Base-by-base conservation (phyloP, 2,797 vertebrate species). In the Dicrostonyx torquatus region DNA sequence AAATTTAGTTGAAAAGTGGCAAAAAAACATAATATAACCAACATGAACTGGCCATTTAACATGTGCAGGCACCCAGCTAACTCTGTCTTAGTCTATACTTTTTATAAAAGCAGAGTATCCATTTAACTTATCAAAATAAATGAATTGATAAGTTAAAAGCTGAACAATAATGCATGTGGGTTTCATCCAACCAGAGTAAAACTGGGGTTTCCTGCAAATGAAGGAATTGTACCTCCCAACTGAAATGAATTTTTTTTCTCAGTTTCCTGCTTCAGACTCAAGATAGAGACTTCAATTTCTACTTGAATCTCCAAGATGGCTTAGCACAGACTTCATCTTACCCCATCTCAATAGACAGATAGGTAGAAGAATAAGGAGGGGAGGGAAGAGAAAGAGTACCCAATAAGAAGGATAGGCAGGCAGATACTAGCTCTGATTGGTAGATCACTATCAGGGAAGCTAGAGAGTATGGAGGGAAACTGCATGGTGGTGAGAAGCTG, bases 1-100 rank as follows among this genome's bases (percentile, higher is more conserved):
- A 85, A 91, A 90, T 73, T 89, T 94, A 93, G 48, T 93, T 90
- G 77, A 90, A 58, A 96, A 58, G 34, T 80, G 78, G 4, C 29
- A 85, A 75, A 50, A 50, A 86, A 43, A 70, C 60, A 8, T 76
- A 85, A 68, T n/a, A 83, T 1, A 91, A 62, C 5, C 83, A 87
- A 85, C 3, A n/a, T 66, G 31, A 76, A 77, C 53, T 48, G n/a
- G n/a, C 60, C 60, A 87, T 10, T 80, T 80, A 55, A 2, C 48
- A 43, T 40, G 7, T 43, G 12, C 31, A 90, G 34, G 43, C 58
- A 66, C 58, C 80, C 17, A 20, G 11, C 12, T 77, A 55, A 31
- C 18, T 89, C 93, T 48, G 40, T 26, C 13, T 85, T 68, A 34
- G 31, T 76, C 18, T 60, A 72, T 91, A 37, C 17, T 55, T 92